Percentiles rank a stretch among this genome's conserved stretches.
These are phyloP conservation scores for Rapana venosa DNA, from an alignment of 2,888 invertebrate genomes.

Conservation along the genomic window DNA sequence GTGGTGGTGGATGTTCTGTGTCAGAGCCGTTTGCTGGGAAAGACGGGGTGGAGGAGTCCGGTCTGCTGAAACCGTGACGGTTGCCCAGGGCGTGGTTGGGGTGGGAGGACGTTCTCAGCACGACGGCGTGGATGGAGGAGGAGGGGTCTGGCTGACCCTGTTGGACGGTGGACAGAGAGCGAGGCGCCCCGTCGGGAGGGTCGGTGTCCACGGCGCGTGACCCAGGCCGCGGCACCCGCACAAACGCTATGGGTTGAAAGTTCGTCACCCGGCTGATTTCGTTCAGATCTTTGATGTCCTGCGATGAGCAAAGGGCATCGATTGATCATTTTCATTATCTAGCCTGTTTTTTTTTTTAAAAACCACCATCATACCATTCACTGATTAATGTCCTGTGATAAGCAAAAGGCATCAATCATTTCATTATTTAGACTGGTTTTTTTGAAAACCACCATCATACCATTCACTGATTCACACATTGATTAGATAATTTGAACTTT, in stretches of 20 bases:
- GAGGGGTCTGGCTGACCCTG: not conserved
- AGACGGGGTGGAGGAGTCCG: not conserved
- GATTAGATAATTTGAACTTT: too few species aligned
- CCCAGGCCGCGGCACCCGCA: constrained; percentile 80
- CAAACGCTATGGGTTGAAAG: constrained; percentile 83
- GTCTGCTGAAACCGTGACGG: not conserved
- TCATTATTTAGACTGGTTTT: too few species aligned
- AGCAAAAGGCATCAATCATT: too few species aligned
- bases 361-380: too few species aligned
- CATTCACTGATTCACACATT: too few species aligned
- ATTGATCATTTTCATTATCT: too few species aligned
- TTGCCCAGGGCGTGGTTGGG: too few species aligned
- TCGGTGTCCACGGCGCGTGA: constrained; percentile 79
- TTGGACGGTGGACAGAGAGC: not conserved
- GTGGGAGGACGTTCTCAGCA: too few species aligned
- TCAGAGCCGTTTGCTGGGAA: not conserved
- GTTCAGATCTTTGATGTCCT: constrained; percentile 83
- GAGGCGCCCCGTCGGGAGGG: constrained; percentile 61
- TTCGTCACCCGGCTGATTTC: constrained; percentile 82
- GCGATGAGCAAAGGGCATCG: constrained; percentile 5
- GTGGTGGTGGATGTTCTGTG: not conserved
- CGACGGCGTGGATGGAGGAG: too few species aligned
- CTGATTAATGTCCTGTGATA: too few species aligned
- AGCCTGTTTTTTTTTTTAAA: too few species aligned
- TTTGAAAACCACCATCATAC: too few species aligned